Evolutionary conservation across 2,113 vertebrate genomes (phyloP), one percentile per base, ranked within the genome.

Genomic region (Ondatra zibethicus): DNA sequence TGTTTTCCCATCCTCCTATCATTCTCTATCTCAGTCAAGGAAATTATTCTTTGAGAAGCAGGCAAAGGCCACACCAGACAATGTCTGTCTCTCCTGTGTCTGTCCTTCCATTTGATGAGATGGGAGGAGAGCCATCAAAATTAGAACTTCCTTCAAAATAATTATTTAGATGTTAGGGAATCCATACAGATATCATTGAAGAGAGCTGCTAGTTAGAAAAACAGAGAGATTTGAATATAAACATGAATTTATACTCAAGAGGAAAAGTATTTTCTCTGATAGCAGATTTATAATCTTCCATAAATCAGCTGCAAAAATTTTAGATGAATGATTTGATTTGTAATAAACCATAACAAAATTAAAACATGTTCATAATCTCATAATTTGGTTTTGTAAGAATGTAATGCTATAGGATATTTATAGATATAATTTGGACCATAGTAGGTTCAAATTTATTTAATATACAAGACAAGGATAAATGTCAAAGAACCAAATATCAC

Each of bases 1-100:
- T 36, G 23, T 25, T 39, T 55, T 31, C 27, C 9, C 31, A n/a
- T 17, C 8, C 31, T 0, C 7, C 12, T 9, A 3, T 1, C 0
- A 10, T 55, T 2, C 10, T 88, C 21, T 7, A 91, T 8, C n/a
- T 90, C 27, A 16, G 92, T 85, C 0, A 33, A 36, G 3, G 8
- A 3, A 52, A 4, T 31, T 70, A 19, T 31, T 75, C 12, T 76
- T 72, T 65, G 68, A 55, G 81, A 84, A 4, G 16, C 14, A 3
- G 16, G 0, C 5, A 42, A 5, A 70, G 1, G 1, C 65, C 33
- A 70, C 47, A 39, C 3, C 21, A 78, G 19, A 39, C 6, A 13
- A 11, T 14, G 1, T 4, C 8, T 25, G 11, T 45, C 27, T 13
- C 7, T 86, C 23, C 23, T 72, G n/a, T 61, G 3, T 89, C 4